phyloP scores from a whole-genome alignment of 2,888 invertebrate species.

The Pinctada fucata region DNA sequence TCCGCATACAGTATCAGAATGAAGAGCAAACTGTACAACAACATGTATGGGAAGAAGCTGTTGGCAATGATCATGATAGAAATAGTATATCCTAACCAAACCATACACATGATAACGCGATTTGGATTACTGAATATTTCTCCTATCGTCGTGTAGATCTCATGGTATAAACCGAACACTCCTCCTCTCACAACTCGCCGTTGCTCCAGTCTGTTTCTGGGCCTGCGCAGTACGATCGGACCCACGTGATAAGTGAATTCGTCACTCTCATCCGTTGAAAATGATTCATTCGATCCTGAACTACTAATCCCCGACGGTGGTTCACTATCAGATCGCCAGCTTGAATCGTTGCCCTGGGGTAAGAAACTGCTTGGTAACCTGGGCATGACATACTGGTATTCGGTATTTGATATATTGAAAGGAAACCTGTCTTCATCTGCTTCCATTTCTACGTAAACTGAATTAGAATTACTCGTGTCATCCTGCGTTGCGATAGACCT shows the following conservation, averaged over 20 bases:
- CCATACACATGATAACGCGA: conserved; percentile 41
- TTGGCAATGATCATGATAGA: conserved; percentile 50
- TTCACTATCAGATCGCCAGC: not conserved
- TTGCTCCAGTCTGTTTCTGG: not conserved
- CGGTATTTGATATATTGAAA: not conserved
- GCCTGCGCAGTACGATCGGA: not conserved
- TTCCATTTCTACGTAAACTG: not conserved
- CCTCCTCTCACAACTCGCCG: conserved; percentile 3
- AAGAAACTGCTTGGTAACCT: not conserved
- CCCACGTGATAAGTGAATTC: conserved; percentile 11
- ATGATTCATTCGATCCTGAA: not conserved
- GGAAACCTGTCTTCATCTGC: not conserved
- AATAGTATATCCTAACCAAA: conserved; percentile 55
- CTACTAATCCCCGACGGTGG: not conserved
- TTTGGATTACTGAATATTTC: conserved; percentile 30
- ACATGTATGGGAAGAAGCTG: conserved; percentile 53
- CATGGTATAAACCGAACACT: not conserved
- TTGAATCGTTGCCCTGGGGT: not conserved
- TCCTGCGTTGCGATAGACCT: not conserved
- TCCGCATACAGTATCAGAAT: conserved; percentile 45
- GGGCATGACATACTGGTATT: not conserved
- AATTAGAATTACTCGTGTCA: not conserved
- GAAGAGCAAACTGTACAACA: conserved; percentile 53
- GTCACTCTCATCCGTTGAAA: conserved; percentile 15
- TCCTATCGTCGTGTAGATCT: conserved; percentile 11